These are phyloP conservation scores for Ariopsis seemanni DNA, from an alignment of 2,113 vertebrate species.

Conservation along the genomic window DNA sequence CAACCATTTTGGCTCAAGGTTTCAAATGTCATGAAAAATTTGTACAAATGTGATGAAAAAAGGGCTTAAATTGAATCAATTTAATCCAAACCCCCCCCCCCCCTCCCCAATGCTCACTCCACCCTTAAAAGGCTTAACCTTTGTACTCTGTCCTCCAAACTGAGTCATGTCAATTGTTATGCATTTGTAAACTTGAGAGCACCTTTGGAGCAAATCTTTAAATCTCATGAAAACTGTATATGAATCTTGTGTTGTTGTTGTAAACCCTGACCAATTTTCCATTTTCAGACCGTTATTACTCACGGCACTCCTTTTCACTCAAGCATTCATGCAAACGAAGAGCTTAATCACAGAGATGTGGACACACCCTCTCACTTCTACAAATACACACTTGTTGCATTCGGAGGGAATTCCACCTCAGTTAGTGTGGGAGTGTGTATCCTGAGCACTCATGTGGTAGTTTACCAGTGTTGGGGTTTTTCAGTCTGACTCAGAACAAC, in stretches of 20 bases:
- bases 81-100: neutral
- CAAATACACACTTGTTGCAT: neutral
- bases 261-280: neutral
- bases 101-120: neutral
- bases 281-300: neutral
- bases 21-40: neutral
- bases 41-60: neutral
- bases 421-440: conserved; percentile 14
- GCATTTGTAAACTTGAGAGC: neutral
- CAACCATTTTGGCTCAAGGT: neutral
- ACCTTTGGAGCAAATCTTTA: neutral
- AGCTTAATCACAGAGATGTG: conserved; percentile 14
- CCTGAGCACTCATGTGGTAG: neutral
- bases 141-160: too few relatives aligned
- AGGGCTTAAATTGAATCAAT: neutral
- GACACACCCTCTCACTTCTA: neutral
- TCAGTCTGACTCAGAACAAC: conserved; percentile 64
- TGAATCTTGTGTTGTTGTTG: too few relatives aligned
- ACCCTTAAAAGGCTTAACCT: neutral
- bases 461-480: conserved; percentile 35
- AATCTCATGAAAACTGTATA: neutral
- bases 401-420: conserved; percentile 19
- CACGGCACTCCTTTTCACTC: neutral
- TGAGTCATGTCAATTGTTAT: neutral
- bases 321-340: conserved; percentile 10